Conservation (phyloP, 2,113 vertebrate species). For the Ageneiosus marmoratus region DNA sequence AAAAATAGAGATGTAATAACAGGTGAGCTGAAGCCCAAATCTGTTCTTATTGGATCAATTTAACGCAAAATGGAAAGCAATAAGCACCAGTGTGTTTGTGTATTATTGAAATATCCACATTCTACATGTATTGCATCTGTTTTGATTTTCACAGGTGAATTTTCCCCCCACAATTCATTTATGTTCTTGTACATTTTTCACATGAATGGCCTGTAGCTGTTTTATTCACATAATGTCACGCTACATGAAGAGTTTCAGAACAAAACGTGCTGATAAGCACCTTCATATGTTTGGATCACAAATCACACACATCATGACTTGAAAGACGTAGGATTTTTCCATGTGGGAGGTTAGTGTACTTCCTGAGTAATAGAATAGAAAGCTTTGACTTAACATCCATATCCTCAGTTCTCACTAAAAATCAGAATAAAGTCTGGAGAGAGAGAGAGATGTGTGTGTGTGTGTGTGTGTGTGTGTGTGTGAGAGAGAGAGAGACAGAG, state of each 20-base stretch:
- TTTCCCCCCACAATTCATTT: background rate
- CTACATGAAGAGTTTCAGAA: background rate
- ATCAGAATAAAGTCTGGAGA: too few species aligned
- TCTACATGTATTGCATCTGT: background rate
- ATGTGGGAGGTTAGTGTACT: background rate
- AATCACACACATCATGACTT: too few species aligned
- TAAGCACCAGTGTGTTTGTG: background rate
- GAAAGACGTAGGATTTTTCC: background rate
- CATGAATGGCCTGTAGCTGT: background rate
- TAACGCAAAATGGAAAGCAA: background rate
- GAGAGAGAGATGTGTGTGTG: background rate
- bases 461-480: conserved; percentile 1
- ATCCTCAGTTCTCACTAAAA: too few species aligned
- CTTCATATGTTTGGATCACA: too few species aligned
- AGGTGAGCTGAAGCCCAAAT: background rate
- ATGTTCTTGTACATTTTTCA: background rate
- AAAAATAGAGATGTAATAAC: too few species aligned
- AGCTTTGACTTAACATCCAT: background rate
- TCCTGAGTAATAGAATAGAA: background rate
- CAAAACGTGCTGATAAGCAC: too few species aligned
- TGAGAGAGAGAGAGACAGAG: background rate
- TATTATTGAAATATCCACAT: background rate
- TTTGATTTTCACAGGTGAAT: background rate
- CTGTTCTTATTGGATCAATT: background rate
- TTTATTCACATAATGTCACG: background rate